Conservation (phyloP, 2,888 invertebrate species). For the Agrilus cyanescens region DNA sequence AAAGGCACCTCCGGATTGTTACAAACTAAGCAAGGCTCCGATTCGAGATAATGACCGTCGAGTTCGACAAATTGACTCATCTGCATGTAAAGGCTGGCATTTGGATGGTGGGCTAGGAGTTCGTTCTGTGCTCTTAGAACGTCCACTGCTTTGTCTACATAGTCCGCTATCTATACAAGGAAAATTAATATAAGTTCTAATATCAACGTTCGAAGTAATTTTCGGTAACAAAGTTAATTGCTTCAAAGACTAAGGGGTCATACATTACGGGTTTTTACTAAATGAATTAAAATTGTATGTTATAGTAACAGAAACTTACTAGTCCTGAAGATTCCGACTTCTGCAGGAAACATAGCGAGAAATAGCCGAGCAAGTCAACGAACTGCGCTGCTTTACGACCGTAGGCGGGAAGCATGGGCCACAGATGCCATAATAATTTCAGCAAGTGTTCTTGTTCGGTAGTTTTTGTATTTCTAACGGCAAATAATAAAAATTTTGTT, state of each 20-base stretch:
- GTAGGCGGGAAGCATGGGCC: slow-evolving; percentile 81
- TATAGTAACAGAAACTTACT: slow-evolving; percentile 25
- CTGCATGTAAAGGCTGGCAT: slow-evolving; percentile 84
- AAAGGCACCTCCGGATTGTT: slow-evolving; percentile 94
- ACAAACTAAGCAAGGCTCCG: slow-evolving; percentile 94
- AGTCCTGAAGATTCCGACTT: slow-evolving; percentile 58
- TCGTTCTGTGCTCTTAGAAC: slow-evolving; percentile 83
- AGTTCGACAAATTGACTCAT: slow-evolving; percentile 89
- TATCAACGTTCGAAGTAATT: not conserved
- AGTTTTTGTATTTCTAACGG: slow-evolving; percentile 57
- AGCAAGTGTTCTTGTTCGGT: slow-evolving; percentile 69
- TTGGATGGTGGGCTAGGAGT: slow-evolving; percentile 80
- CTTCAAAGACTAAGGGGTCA: no score
- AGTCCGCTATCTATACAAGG: slow-evolving; percentile 48
- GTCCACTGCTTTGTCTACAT: slow-evolving; percentile 76
- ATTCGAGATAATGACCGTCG: slow-evolving; percentile 92
- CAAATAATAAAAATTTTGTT: not conserved
- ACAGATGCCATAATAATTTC: slow-evolving; percentile 79
- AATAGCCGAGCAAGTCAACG: slow-evolving; percentile 90
- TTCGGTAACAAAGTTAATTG: no score
- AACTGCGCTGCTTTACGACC: slow-evolving; percentile 94
- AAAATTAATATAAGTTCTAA: slow-evolving; percentile 1
- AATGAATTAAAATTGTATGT: no score
- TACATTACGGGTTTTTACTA: no score
- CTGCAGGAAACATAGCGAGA: slow-evolving; percentile 76